Base-by-base conservation (phyloP, 2,888 invertebrate species). In the Pachydiplax longipennis region DNA sequence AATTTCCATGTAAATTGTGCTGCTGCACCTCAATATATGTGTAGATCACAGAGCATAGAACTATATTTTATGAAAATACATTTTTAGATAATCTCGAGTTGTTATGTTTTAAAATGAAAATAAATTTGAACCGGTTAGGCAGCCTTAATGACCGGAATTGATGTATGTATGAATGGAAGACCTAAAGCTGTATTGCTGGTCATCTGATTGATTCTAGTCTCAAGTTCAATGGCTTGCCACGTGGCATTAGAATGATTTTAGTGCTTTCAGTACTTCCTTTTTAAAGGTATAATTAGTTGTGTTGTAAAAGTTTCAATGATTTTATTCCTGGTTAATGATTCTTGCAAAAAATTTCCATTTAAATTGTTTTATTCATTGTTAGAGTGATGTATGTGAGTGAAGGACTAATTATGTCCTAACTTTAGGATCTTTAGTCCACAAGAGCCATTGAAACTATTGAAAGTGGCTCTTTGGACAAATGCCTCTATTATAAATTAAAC, bases 1-100 rank as follows among this genome's bases (percentile, higher is more conserved):
- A 87, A 18, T 87, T 58, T 87, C 37, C 22, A 87, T 87, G 65
- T 87, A 61, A 65, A 87, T 37, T 87, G 87, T 87, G 40, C 61
- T 61, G 40, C 87, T 61, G 87, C 87, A 87, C 87, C 87, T 31
- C 31, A 61, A 37, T 80, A 37, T 35, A n/a, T 81, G 87, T 61
- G 58, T 87, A 87, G 87, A 87, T 87, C 87, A 87, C 87, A 87
- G 87, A 87, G 87, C 87, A 87, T 87, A 87, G 87, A 87, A 87
- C 87, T 87, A 87, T 87, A 87, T 87, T 87, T 87, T 87, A 87
- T 87, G 87, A 87, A 87, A 87, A 87, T 65, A 87, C 87, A 61
- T 87, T 87, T 83, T 87, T 87, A 87, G 87, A 61, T 87, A 87
- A 87, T 87, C 87, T 87, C 61, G 53, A 61, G 61, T 87, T 87